Evolutionary conservation across 2,113 vertebrate genomes (phyloP), one percentile per base, ranked within the genome.

Genomic region (Drymodes brunneopygia): DNA sequence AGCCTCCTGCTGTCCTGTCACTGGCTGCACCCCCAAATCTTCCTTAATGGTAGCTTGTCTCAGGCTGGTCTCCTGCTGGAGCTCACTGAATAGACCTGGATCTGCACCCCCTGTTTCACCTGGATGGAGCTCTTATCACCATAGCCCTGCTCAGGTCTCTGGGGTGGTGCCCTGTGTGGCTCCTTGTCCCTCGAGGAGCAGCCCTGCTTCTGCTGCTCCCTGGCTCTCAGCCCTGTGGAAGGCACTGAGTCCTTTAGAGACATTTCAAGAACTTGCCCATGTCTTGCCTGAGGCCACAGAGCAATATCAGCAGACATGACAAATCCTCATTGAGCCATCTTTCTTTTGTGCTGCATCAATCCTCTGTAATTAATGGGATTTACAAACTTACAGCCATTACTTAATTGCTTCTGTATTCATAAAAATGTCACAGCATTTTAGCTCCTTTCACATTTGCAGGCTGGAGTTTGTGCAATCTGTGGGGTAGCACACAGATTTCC

Each of bases 361-460:
- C n/a, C 71, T 72, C 50, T 35, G 53, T 85, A 89, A 86, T 94
- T 88, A 90, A 61, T 94, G 90, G n/a, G 7, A 85, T 82, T 89
- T 85, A 50, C 84, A 94, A 90, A 88, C 50, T 81, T 79, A 42
- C 0, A 0, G 85, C 61, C 81, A 85, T 92, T 81, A 72, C 54
- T 79, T 86, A 90, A 91, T 75, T 79, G 87, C 66, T 82, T 92
- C 81, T 69, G 33, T 47, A 81, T 85, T 85, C 74, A 73, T 86
- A 82, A 95, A 85, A 87, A 94, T 61, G 54, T 90, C 84, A 73
- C 42, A 47, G 29, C 24, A 19, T 80, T 87, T 85, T 66, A 87
- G 45, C 66, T 91, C 61, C 44, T 53, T 65, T 78, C 67, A 24
- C 36, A 13, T 81, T 72, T 75, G 58, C 5, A 27, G 35, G 58